Conservation (phyloP, 2,113 vertebrate species). For the Gnathochromis pfefferi region DNA sequence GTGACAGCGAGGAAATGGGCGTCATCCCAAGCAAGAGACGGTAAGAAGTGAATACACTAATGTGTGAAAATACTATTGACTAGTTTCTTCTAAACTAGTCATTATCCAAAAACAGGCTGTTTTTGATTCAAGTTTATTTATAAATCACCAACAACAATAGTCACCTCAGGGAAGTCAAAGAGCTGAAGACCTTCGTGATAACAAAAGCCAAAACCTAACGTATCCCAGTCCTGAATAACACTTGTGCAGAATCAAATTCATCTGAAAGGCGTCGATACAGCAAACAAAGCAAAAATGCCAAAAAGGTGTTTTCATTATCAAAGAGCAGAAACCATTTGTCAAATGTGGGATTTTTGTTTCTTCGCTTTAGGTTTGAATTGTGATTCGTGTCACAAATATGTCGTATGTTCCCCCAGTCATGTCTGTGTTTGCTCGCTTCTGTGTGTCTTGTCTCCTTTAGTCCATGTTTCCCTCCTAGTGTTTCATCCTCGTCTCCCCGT, state of each 20-base stretch:
- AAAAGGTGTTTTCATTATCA: neutral
- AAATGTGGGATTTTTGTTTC: neutral
- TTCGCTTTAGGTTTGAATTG: neutral
- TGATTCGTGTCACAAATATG: neutral
- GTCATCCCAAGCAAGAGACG: slow-evolving; percentile 96
- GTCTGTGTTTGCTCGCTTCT: neutral
- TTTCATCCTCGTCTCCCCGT: neutral
- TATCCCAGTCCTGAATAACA: neutral
- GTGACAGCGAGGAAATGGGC: slow-evolving; percentile 96
- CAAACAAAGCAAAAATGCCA: neutral
- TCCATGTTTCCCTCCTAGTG: neutral
- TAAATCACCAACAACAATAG: neutral
- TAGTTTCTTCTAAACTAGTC: neutral
- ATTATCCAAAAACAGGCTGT: neutral
- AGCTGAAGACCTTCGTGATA: neutral
- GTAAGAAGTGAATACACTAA: slow-evolving; percentile 57
- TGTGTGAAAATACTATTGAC: neutral
- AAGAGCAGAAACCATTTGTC: neutral
- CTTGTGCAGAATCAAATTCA: neutral
- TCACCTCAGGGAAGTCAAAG: neutral
- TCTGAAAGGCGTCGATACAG: neutral
- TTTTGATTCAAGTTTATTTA: neutral
- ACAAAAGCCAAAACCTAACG: neutral
- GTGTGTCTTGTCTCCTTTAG: neutral
- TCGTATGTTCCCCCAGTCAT: neutral